These are phyloP conservation scores for Synodontis membranacea DNA, from an alignment of 2,113 vertebrate species.

Conservation along the genomic window DNA sequence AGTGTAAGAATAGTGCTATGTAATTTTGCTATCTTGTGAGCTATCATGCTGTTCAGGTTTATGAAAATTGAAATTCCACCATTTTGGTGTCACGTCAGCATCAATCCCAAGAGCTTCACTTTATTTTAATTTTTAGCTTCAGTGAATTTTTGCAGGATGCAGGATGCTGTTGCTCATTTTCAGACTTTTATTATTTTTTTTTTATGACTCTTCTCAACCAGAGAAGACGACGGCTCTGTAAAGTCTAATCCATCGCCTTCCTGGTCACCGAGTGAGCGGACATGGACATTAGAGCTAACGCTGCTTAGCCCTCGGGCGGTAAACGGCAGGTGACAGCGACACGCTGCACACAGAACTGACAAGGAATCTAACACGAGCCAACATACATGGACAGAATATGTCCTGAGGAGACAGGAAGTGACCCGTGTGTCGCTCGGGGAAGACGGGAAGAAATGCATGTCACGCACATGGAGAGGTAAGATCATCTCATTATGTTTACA, in stretches of 20 bases:
- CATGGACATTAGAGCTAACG: conserved; percentile 23
- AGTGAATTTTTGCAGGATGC: neutral
- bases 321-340: conserved; percentile 37
- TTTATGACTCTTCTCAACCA: neutral
- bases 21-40: neutral
- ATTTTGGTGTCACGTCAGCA: neutral
- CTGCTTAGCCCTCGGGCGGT: conserved; percentile 30
- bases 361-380: conserved; percentile 20
- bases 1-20: neutral
- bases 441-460: conserved; percentile 20
- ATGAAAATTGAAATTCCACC: neutral
- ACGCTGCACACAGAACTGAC: conserved; percentile 34
- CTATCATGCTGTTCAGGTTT: neutral
- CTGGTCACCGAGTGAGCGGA: conserved; percentile 21
- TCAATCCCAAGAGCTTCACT: neutral
- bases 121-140: neutral
- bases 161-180: neutral
- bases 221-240: neutral
- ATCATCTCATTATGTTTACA: conserved; percentile 27
- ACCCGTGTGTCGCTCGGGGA: neutral
- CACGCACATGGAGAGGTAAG: conserved; percentile 3
- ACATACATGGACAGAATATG: conserved; percentile 16
- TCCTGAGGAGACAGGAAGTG: conserved; percentile 17
- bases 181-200: neutral
- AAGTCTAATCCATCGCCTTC: neutral